Conservation (phyloP, 2,113 vertebrate genomes). For the Sus scrofa region T2T-Sscrofa CM000814.6:98487001-98487500, state of each 20-base stretch:
- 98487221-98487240: slow-evolving; percentile 36
- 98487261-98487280: neutral
- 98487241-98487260: neutral
- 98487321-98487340: slow-evolving; percentile 4
- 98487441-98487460: slow-evolving; percentile 66
- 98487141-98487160: neutral
- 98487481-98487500: slow-evolving; percentile 63
- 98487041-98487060: neutral
- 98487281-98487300: slow-evolving; percentile 27
- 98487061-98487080: neutral
- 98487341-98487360: neutral
- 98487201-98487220: neutral
- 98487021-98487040: neutral
- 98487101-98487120: neutral
- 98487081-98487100: neutral
- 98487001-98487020: neutral
- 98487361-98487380: neutral
- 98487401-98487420: slow-evolving; percentile 17
- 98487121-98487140: neutral
- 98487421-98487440: neutral
- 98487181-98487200: neutral
- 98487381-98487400: slow-evolving; percentile 15
- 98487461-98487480: slow-evolving; percentile 66
- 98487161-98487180: neutral
- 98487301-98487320: slow-evolving; percentile 27